phyloP scores from a whole-genome alignment of 2,113 vertebrate genomes.

The Prionailurus viverrinus region DNA sequence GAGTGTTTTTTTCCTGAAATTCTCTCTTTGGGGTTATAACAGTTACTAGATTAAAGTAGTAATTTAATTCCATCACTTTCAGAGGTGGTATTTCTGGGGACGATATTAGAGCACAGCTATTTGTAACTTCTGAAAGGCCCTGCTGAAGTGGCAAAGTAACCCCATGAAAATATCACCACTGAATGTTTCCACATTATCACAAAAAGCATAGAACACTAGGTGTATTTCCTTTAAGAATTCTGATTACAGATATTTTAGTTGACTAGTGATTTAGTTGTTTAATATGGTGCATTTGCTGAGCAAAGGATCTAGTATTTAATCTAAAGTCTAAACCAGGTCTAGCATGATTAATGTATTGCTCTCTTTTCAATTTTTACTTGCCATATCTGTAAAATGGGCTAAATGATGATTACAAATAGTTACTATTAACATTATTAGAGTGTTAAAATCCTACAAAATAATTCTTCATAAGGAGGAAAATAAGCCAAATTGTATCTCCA shows the following conservation, averaged over 20 bases:
- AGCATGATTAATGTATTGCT: not conserved
- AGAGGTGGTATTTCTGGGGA: slow-evolving; percentile 55
- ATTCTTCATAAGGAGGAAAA: not conserved
- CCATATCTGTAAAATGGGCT: not conserved
- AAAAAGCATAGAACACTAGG: not conserved
- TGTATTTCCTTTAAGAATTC: not conserved
- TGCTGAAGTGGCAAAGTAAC: slow-evolving; percentile 9
- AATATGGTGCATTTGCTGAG: not conserved
- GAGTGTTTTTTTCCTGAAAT: slow-evolving; percentile 39
- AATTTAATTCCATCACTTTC: slow-evolving; percentile 66
- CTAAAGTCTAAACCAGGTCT: not conserved
- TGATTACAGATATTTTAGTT: not conserved
- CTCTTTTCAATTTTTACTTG: slow-evolving; percentile 39
- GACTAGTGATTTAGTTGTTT: not conserved
- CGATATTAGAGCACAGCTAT: slow-evolving; percentile 46
- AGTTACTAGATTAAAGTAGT: slow-evolving; percentile 43
- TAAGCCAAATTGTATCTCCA: not conserved
- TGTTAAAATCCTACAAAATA: slow-evolving; percentile 29
- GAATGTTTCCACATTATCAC: not conserved
- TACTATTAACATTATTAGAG: not conserved
- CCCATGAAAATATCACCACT: slow-evolving; percentile 44
- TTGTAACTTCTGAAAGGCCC: slow-evolving; percentile 62
- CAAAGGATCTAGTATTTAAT: slow-evolving; percentile 24
- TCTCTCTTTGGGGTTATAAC: slow-evolving; percentile 15
- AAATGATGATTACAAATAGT: not conserved